Conservation (phyloP, 2,797 vertebrate genomes). For the Sparidentex hasta region DNA sequence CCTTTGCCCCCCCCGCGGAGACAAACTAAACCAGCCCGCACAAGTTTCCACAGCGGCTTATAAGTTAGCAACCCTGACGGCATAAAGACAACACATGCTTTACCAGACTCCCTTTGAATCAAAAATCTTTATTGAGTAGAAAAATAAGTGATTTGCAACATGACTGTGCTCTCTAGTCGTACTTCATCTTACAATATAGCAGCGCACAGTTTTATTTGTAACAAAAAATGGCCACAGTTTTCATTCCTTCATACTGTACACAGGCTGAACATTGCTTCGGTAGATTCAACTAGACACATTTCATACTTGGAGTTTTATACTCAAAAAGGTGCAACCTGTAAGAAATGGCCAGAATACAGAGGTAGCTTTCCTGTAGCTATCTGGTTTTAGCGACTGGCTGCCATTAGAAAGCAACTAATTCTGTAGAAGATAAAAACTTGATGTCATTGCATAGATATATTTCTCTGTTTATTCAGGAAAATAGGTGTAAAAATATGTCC, state of each 20-base stretch:
- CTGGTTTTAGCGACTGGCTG: no score
- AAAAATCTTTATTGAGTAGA: constrained; percentile 44
- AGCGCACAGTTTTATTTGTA: no score
- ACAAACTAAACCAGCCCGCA: constrained; percentile 16
- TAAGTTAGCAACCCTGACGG: background rate
- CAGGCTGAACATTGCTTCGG: no score
- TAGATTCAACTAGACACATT: background rate
- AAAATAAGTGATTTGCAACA: constrained; percentile 25
- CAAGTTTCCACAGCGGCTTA: constrained; percentile 6
- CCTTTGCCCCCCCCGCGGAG: constrained; percentile 11
- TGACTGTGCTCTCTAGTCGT: background rate
- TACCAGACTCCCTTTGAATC: background rate
- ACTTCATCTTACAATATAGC: no score
- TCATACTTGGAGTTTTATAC: background rate
- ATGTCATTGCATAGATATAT: no score
- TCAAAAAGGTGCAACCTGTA: no score
- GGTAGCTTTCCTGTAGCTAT: no score
- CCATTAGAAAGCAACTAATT: no score
- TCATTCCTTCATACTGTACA: background rate
- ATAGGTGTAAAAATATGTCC: no score
- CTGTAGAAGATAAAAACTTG: no score
- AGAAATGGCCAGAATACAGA: no score
- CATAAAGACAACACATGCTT: background rate
- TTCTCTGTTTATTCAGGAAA: no score
- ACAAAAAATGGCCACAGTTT: background rate